Evolutionary conservation across 2,797 vertebrate genomes (phyloP).

Genomic region (Oceanodroma leucorhoa): DNA sequence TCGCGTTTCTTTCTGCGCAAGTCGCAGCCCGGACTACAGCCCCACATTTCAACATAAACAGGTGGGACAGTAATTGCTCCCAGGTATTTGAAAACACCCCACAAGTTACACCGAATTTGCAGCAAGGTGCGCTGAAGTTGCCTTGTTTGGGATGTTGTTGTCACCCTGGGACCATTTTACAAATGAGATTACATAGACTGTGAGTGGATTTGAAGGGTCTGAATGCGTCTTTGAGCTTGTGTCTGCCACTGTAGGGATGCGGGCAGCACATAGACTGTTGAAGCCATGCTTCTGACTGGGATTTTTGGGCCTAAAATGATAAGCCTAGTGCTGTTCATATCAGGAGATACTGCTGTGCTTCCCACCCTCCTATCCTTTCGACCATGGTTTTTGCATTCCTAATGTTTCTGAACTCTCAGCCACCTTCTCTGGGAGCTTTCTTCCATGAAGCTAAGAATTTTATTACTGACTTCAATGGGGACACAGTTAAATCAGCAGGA

Average conservation of each 20-base stretch:
- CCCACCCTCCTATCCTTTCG: not conserved
- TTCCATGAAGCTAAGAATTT: not conserved
- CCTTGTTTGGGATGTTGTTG: not conserved
- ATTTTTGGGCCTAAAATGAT: not conserved
- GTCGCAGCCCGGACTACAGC: accelerated
- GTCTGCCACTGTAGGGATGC: not conserved
- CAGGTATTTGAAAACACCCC: not conserved
- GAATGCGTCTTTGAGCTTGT: not conserved
- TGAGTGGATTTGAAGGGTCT: not conserved
- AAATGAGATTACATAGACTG: not conserved
- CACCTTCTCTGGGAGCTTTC: not conserved
- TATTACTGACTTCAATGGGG: not conserved
- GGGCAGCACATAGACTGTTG: not conserved
- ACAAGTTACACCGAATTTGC: not conserved
- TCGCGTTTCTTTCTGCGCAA: not conserved
- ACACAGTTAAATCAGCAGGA: not conserved
- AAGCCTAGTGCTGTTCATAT: not conserved
- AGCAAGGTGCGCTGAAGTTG: not conserved
- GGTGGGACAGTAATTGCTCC: not conserved
- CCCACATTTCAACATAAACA: not conserved
- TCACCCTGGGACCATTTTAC: not conserved
- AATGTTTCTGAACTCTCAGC: not conserved
- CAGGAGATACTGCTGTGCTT: not conserved
- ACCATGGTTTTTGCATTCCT: not conserved
- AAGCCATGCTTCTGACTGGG: not conserved